These are phyloP conservation scores for Drosophila suboccidentalis DNA, from an alignment of 2,888 invertebrate genomes.

Conservation along the genomic window DNA sequence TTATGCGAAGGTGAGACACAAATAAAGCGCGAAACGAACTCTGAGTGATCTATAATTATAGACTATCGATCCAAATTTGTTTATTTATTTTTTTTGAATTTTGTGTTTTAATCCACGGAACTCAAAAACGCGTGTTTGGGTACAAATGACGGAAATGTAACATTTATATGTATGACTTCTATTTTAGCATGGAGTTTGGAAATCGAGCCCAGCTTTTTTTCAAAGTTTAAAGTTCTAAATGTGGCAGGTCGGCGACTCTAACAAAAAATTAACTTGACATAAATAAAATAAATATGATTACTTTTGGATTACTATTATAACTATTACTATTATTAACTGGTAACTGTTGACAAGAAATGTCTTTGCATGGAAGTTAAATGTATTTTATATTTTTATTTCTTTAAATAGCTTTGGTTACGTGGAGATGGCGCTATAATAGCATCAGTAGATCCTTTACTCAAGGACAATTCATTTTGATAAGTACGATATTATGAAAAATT, in stretches of 20 bases:
- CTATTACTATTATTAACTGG: background rate
- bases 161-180: background rate
- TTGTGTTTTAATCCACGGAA: no score
- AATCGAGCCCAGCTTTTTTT: no score
- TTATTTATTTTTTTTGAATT: no score
- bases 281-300: background rate
- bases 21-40: background rate
- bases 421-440: conserved; percentile 8
- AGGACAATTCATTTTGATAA: background rate
- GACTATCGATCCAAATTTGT: background rate
- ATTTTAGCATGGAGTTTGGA: no score
- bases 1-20: conserved; percentile 30
- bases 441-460: background rate
- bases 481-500: background rate
- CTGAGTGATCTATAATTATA: background rate
- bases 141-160: no score
- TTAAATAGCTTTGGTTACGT: conserved; percentile 22
- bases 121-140: no score
- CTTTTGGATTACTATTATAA: background rate
- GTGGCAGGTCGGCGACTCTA: no score
- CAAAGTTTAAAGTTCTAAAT: background rate
- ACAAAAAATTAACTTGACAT: no score
- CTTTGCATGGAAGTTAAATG: background rate
- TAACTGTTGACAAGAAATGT: background rate
- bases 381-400: background rate